These are phyloP conservation scores for Bradynema listronoti DNA, from an alignment of 1,140 invertebrate genomes.

Conservation along the genomic window DNA sequence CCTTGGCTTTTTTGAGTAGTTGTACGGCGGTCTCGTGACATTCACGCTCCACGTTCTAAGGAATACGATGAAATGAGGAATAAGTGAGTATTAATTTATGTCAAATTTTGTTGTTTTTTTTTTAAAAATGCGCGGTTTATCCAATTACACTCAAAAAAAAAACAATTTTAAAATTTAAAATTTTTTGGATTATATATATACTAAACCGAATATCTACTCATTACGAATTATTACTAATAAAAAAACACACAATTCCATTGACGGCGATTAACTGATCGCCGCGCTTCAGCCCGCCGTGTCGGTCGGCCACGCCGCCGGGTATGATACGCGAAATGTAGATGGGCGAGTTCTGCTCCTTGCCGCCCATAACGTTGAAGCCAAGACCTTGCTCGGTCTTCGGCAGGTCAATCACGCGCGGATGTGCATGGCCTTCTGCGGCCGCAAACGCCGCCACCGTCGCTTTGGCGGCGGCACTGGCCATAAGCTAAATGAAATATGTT, in stretches of 20 bases:
- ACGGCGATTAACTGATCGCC: conserved; percentile 96
- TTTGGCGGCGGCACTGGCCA: conserved; percentile 90
- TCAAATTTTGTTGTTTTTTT: no score
- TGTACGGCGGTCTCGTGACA: conserved; percentile 98
- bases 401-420: conserved; percentile 91
- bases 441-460: conserved; percentile 86
- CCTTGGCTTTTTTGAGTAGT: conserved; percentile 89
- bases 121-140: neutral
- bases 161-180: conserved; percentile 2
- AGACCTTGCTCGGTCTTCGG: conserved; percentile 98
- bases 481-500: conserved; percentile 48
- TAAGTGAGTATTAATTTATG: no score
- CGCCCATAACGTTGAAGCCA: conserved; percentile 80
- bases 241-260: conserved; percentile 78
- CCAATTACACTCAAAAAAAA: conserved; percentile 4
- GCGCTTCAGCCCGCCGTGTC: conserved; percentile 85
- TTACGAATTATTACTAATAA: no score
- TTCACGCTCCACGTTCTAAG: conserved; percentile 82
- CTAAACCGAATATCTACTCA: neutral
- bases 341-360: conserved; percentile 87
- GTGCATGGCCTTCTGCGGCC: conserved; percentile 95
- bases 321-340: conserved; percentile 95
- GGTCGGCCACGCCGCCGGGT: conserved; percentile 74
- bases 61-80: no score
- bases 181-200: conserved; percentile 5